Evolutionary conservation across 1,140 invertebrate genomes (phyloP).

Genomic region (Polypedilum pembai): DNA sequence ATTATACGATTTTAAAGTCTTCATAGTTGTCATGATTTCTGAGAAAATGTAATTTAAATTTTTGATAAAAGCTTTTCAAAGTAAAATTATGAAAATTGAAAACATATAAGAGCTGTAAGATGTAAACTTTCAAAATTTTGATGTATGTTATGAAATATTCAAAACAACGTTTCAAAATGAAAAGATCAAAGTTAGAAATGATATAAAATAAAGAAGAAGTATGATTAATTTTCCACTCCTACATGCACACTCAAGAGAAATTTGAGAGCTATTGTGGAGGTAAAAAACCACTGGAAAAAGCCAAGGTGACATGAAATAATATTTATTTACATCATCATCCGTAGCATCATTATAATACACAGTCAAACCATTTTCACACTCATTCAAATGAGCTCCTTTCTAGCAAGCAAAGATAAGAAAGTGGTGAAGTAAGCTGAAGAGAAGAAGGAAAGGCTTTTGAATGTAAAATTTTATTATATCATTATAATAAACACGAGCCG

Average conservation of each 20-base stretch:
- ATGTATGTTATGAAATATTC: not conserved
- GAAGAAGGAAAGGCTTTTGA: not conserved
- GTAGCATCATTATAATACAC: conserved; percentile 13
- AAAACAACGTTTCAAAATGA: not conserved
- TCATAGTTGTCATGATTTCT: too few relatives aligned
- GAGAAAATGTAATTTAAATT: too few relatives aligned
- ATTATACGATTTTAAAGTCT: too few relatives aligned
- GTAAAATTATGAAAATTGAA: too few relatives aligned
- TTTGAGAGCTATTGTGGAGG: not conserved
- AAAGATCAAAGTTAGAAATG: not conserved
- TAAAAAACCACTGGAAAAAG: not conserved
- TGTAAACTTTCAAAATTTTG: not conserved
- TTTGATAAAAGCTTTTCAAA: too few relatives aligned
- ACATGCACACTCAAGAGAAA: not conserved
- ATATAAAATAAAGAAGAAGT: not conserved
- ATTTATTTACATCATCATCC: conserved; percentile 9
- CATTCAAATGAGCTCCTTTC: not conserved
- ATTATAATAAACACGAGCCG: not conserved
- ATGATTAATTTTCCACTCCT: not conserved
- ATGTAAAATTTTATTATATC: conserved; percentile 7
- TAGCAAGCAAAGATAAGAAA: too few relatives aligned
- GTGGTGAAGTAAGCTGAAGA: not conserved
- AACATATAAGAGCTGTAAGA: too few relatives aligned
- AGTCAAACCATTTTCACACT: not conserved
- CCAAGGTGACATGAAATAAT: not conserved